phyloP scores from a whole-genome alignment of 2,888 invertebrate genomes.

The Griposia aprilina region DNA sequence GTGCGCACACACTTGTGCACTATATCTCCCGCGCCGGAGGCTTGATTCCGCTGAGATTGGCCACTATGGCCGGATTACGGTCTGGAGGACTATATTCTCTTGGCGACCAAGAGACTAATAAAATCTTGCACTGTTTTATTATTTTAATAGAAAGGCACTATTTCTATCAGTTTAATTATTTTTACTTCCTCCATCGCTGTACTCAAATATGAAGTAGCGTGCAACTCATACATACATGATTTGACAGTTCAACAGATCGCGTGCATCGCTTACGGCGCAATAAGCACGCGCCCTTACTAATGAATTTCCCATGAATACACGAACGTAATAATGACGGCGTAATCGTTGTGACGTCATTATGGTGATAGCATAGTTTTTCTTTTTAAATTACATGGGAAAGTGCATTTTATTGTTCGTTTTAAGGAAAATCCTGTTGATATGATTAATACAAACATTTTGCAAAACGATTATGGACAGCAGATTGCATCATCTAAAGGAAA shows the following conservation, averaged over 20 bases:
- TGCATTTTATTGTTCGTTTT: constrained; percentile 42
- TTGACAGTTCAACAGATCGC: constrained; percentile 24
- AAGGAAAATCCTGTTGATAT: constrained; percentile 53
- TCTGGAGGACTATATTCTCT: too few species aligned
- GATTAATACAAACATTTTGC: not conserved
- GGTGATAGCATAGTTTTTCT: constrained; percentile 8
- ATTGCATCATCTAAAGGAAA: not conserved
- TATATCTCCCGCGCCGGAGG: too few species aligned
- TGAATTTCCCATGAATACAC: constrained; percentile 48
- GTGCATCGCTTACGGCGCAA: not conserved
- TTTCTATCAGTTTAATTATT: not conserved
- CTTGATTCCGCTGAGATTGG: too few species aligned
- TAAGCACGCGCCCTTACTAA: constrained; percentile 35
- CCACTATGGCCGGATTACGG: too few species aligned
- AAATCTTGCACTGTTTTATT: too few species aligned
- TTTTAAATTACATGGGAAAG: constrained; percentile 40
- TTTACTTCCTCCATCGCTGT: not conserved
- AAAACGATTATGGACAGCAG: not conserved
- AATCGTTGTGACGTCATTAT: constrained; percentile 37
- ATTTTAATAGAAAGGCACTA: not conserved
- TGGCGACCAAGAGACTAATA: too few species aligned
- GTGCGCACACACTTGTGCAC: too few species aligned
- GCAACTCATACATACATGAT: constrained; percentile 5
- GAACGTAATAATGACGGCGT: constrained; percentile 32
- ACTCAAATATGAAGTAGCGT: constrained; percentile 24